Evolutionary conservation across 64 coral and sea anemone genomes (phyloP), one percentile per base, ranked within the genome.

Genomic region (Pocillopora verrucosa): DNA sequence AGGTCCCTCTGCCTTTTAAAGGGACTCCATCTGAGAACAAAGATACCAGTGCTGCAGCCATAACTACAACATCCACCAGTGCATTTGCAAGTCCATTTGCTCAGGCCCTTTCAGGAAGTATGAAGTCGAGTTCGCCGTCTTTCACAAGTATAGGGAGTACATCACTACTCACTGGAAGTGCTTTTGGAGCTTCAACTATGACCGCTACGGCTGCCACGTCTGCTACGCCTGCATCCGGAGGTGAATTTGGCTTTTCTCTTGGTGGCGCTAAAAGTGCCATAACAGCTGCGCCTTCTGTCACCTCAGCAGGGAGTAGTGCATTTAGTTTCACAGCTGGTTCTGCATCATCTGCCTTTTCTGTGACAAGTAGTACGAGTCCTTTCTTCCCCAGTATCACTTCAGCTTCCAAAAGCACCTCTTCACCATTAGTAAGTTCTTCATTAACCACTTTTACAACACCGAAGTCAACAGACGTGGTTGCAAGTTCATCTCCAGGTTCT

Each of bases 351-450:
- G 77, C 64, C 36, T 90, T 61, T 38, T 74, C 56, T 19, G 58
- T 34, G 9, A 61, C 78, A 22, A 90, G 9, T 59, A 60, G 56
- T 38, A 25, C 60, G 41, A 68, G 75, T 85, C 36, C 82, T 12
- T 85, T 85, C 38, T 85, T 85, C 13, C 17, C 84, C 0, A 75
- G 58, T 36, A 64, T 75, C 57, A 87, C 16, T 35, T 34, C 69
- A 2, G 13, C 86, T 76, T 76, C 72, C 57, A 75, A 59, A 76
- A 76, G 56, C 9, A 15, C 37, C 37, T 70, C 56, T 59, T 72
- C 70, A 76, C 16, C 86, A 20, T 4, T 25, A 34, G 60, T 0
- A 76, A 24, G 86, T 20, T 72, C 51, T 16, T 37, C 78, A 73
- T 77, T 69, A 16, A 57, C 35, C 16, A 69, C 16, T 16, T 24